These are phyloP conservation scores for Zaprionus bogoriensis DNA, from an alignment of 2,888 invertebrate genomes.

Conservation along the genomic window DNA sequence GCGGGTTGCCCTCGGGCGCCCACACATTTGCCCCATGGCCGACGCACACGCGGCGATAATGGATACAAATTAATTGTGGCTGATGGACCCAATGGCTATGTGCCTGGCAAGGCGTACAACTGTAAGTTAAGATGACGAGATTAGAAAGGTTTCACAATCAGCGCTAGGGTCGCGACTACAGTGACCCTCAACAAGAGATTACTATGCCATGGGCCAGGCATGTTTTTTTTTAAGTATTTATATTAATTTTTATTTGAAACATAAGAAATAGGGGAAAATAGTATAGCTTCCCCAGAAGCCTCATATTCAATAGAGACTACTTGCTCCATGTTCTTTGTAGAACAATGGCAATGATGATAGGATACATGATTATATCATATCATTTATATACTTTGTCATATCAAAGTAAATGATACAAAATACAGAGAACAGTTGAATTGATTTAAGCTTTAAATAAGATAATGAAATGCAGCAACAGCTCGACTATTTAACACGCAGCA, in stretches of 20 bases:
- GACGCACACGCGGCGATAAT: constrained; percentile 91
- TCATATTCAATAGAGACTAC: too few species aligned
- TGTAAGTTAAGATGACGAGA: constrained; percentile 83
- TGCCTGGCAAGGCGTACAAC: constrained; percentile 92
- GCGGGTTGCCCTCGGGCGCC: constrained; percentile 81
- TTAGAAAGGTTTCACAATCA: constrained; percentile 47
- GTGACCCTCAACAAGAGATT: constrained; percentile 38
- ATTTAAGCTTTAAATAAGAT: background rate
- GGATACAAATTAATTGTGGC: constrained; percentile 92
- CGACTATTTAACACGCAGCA: constrained; percentile 1
- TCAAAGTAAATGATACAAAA: background rate
- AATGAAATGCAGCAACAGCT: background rate
- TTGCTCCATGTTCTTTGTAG: too few species aligned
- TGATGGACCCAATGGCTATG: constrained; percentile 91
- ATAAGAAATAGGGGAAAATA: too few species aligned
- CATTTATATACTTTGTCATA: background rate
- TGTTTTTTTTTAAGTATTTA: background rate
- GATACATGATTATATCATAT: too few species aligned
- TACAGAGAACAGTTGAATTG: background rate
- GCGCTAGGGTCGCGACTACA: constrained; percentile 43
- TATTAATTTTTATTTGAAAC: too few species aligned
- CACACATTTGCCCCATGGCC: constrained; percentile 80
- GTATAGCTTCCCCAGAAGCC: too few species aligned
- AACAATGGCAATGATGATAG: too few species aligned
- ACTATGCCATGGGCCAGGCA: constrained; percentile 19